Conservation (phyloP, 2,113 vertebrate species). For the Smithornis capensis region DNA sequence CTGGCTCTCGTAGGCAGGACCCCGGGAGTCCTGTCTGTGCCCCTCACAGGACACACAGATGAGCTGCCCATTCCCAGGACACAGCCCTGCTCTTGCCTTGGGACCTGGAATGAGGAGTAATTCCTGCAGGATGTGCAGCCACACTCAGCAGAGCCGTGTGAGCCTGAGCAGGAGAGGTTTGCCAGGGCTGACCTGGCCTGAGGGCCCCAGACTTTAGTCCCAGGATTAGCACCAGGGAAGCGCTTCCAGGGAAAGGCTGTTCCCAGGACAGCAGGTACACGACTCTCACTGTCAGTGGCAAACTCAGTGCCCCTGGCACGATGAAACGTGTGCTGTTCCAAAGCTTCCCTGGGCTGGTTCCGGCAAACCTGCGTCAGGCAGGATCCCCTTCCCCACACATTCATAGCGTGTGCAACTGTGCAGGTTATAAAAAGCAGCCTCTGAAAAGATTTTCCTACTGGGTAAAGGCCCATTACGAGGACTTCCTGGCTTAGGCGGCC, state of each 20-base stretch:
- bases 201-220: background rate
- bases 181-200: background rate
- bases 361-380: background rate
- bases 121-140: accelerated
- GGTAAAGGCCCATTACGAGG: slow-evolving; percentile 60
- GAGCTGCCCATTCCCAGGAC: background rate
- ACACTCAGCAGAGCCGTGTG: accelerated
- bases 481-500: slow-evolving; percentile 69
- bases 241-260: accelerated
- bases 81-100: accelerated
- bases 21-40: background rate
- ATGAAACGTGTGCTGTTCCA: accelerated
- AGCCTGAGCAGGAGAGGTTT: accelerated
- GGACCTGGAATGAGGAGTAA: too few species aligned
- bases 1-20: background rate
- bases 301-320: background rate
- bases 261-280: accelerated
- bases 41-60: background rate
- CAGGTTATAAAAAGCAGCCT: slow-evolving; percentile 14
- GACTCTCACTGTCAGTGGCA: accelerated
- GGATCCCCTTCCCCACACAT: background rate
- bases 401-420: background rate
- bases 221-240: background rate
- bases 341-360: background rate
- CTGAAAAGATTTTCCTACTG: slow-evolving; percentile 45